Base-by-base conservation (phyloP, 2,113 vertebrate genomes). In the Acinonyx jubatus region DNA sequence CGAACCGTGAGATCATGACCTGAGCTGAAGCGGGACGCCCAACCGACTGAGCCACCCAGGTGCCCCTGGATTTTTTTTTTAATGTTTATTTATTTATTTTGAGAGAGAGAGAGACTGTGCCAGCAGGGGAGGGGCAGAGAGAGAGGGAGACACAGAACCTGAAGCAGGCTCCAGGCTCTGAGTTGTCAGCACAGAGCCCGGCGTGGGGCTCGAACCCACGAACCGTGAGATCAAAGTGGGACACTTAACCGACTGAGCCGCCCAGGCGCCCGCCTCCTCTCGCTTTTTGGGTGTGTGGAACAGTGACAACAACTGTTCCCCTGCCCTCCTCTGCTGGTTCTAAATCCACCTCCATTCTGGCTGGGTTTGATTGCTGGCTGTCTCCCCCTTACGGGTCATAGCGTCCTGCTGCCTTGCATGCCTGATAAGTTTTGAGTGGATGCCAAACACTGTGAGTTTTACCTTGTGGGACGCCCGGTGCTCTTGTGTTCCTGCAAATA, bases 21-120 rank as follows among this genome's bases (percentile, higher is more conserved):
- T 45, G 45, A 45, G 45, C 45, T 45, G 7, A 61, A 61, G 57
- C 0, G 0, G 0, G 57, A 61, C 0, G 21, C 57, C 21, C 7
- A 61, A 9, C 21, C 8, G 21, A 61, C 57, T 23, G 57, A 61
- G 57, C 57, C 57, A 8, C 57, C 21, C 57, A 61, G 57, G 57
- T 3, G 21, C 57, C 57, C 19, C 57, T 45, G 45, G 45, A 45
- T 45, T 45, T 55, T 55, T 55, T 55, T 55, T 55, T 55, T 55
- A 55, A 55, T 55, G 55, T 55, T 55, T 55, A 55, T 55, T 55
- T 55, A 55, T 55, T 55, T 45, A 45, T 45, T 55, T 55, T 55
- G 55, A 55, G 19, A 57, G 57, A 57, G 19, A 57, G 55, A 61
- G 2, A 61, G 21, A 61, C 7, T 0, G 9, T 61, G 57, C 45